These are phyloP conservation scores for Sebastes fasciatus DNA, from an alignment of 2,113 vertebrate genomes.

Conservation along the genomic window DNA sequence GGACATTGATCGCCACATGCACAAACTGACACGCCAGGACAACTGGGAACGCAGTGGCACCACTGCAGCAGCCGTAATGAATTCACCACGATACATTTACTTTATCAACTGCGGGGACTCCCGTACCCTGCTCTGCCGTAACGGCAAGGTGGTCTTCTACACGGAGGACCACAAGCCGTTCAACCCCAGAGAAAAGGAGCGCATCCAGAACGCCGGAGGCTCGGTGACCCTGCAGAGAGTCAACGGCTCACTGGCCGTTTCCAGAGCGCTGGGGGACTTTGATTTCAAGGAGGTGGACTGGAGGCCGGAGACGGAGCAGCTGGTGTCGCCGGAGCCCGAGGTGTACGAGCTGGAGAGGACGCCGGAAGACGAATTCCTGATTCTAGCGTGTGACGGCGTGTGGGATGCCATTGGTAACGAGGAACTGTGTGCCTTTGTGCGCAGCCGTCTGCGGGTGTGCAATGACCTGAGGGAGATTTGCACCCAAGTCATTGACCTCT, in stretches of 20 bases:
- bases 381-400: slow-evolving; percentile 88
- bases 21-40: slow-evolving; percentile 76
- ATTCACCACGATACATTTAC: slow-evolving; percentile 85
- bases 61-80: slow-evolving; percentile 81
- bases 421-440: slow-evolving; percentile 84
- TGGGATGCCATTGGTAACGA: slow-evolving; percentile 87
- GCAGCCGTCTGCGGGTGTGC: slow-evolving; percentile 83
- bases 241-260: slow-evolving; percentile 88
- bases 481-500: slow-evolving; percentile 85
- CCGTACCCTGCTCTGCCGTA: slow-evolving; percentile 84
- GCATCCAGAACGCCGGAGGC: slow-evolving; percentile 88
- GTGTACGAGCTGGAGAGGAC: slow-evolving; percentile 83
- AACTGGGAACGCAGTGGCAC: slow-evolving; percentile 85
- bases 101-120: slow-evolving; percentile 89
- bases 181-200: slow-evolving; percentile 85
- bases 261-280: slow-evolving; percentile 87
- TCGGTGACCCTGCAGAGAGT: slow-evolving; percentile 84
- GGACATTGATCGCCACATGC: slow-evolving; percentile 84
- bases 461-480: slow-evolving; percentile 86
- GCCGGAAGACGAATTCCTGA: slow-evolving; percentile 84
- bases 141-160: slow-evolving; percentile 83
- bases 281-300: slow-evolving; percentile 86
- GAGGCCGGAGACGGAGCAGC: slow-evolving; percentile 86
- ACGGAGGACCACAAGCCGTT: slow-evolving; percentile 88
- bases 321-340: slow-evolving; percentile 88